phyloP scores from a whole-genome alignment of 2,888 invertebrate genomes.

The Lepidochitona cinerea region DNA sequence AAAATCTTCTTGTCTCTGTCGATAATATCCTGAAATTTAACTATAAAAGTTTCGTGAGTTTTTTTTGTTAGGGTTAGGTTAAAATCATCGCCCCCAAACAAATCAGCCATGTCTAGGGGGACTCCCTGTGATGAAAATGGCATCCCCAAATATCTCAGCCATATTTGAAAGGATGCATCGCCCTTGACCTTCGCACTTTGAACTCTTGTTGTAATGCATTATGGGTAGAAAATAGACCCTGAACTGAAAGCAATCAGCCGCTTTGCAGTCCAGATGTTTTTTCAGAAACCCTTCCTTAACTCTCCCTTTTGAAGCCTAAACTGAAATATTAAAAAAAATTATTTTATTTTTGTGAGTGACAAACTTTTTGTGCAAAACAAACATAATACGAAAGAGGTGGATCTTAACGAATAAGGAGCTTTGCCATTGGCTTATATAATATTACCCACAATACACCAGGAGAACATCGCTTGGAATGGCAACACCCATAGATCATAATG shows the following conservation, averaged over 20 bases:
- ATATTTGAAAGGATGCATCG: background rate
- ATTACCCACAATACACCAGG: background rate
- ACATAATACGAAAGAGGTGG: background rate
- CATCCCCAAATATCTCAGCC: conserved; percentile 5
- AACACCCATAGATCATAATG: background rate
- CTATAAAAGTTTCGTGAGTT: no score
- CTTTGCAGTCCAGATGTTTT: no score
- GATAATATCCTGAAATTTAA: no score
- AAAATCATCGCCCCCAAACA: background rate
- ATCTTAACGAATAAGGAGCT: no score
- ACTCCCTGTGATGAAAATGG: background rate
- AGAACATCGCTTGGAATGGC: background rate
- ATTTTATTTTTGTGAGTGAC: background rate
- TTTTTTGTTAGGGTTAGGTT: no score
- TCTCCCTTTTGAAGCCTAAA: background rate
- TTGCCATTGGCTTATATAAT: background rate
- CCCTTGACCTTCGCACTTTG: background rate
- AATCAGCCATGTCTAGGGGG: background rate
- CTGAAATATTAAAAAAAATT: background rate
- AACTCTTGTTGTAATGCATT: background rate
- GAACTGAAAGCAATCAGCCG: no score
- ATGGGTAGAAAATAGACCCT: background rate
- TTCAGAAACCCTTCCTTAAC: no score
- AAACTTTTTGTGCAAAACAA: background rate
- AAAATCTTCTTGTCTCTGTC: no score